Evolutionary conservation across 2,113 vertebrate species (phyloP), one percentile per base, ranked within the genome.

Genomic region (Chrysemys picta): DNA sequence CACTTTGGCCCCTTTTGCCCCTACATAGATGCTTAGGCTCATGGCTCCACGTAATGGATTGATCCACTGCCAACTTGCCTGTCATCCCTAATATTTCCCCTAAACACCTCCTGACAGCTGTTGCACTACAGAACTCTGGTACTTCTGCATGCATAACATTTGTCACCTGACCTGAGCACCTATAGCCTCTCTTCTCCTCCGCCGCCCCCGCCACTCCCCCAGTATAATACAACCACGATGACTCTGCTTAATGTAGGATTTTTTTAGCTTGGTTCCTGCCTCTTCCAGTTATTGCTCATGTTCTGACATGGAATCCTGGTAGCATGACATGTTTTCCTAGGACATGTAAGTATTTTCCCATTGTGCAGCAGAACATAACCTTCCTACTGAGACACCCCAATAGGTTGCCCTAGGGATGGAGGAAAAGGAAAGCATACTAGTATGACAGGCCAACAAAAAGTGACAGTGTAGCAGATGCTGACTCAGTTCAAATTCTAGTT

Each of bases 311-410:
- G 7, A 10, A 69, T 92, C 78, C 19, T 24, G 25, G 80, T 62
- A 14, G 45, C 2, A 50, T 3, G 3, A 1, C 8, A 8, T 47
- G 3, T 35, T 85, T 87, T 65, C 27, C 10, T n/a, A 4, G 16
- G 16, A 42, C 0, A 80, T n/a, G 19, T n/a, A 52, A 11, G 84
- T 72, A 84, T 80, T 54, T 57, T 12, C 81, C 81, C 8, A n/a
- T 14, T 4, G 3, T 25, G 4, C 17, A 38, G 19, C 82, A 78
- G 72, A 88, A 24, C 19, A 12, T 0, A 80, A 10, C 0, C 1
- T 1, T 94, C 86, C 35, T 75, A 25, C 88, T 59, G 4, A 65
- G 52, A 38, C 47, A 31, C 5, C 83, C 82, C 82, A 19, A 47
- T 8, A 50, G 1, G 10, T n/a, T 29, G 29, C 56, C 21, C 10